These are phyloP conservation scores for Periophthalmus magnuspinnatus DNA, from an alignment of 2,797 vertebrate genomes.

Conservation along the genomic window DNA sequence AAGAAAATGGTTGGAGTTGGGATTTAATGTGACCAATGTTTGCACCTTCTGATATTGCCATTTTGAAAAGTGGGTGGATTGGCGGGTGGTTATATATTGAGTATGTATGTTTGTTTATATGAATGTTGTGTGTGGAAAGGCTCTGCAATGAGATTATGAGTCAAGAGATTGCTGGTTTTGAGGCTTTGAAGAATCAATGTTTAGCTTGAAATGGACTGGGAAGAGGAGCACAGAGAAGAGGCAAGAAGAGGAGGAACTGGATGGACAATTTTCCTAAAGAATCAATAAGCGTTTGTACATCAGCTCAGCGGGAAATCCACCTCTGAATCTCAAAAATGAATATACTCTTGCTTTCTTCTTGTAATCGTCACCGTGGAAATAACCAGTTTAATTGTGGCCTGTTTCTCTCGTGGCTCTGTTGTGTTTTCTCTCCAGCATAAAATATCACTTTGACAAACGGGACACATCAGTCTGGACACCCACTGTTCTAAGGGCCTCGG, in stretches of 20 bases:
- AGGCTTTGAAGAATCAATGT: constrained; percentile 61
- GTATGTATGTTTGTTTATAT: constrained; percentile 54
- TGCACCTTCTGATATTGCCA: constrained; percentile 74
- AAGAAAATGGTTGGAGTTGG: constrained; percentile 40
- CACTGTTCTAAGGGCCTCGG: constrained; percentile 41
- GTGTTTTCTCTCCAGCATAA: constrained; percentile 77
- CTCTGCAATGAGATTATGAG: not conserved
- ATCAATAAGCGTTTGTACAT: constrained; percentile 35
- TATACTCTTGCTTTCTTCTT: constrained; percentile 74
- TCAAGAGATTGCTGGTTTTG: constrained; percentile 62
- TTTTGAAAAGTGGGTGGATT: constrained; percentile 58
- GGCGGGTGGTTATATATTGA: constrained; percentile 54
- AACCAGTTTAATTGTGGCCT: constrained; percentile 77
- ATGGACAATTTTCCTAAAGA: constrained; percentile 35
- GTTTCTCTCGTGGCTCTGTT: constrained; percentile 76
- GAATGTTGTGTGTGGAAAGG: constrained; percentile 51
- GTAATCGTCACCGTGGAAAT: constrained; percentile 78
- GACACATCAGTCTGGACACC: constrained; percentile 44
- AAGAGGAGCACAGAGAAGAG: constrained; percentile 51
- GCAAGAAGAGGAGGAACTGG: constrained; percentile 40
- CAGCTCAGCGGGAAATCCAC: constrained; percentile 53
- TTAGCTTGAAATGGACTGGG: constrained; percentile 44
- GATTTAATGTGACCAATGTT: constrained; percentile 70
- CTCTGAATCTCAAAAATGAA: constrained; percentile 65
- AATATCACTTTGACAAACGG: constrained; percentile 63